A percentile compares a stretch with the other conserved stretches of the same genome.
These are phyloP conservation scores for Anguilla obscura DNA, from an alignment of 2,797 vertebrate species.

Conservation along the genomic window DNA sequence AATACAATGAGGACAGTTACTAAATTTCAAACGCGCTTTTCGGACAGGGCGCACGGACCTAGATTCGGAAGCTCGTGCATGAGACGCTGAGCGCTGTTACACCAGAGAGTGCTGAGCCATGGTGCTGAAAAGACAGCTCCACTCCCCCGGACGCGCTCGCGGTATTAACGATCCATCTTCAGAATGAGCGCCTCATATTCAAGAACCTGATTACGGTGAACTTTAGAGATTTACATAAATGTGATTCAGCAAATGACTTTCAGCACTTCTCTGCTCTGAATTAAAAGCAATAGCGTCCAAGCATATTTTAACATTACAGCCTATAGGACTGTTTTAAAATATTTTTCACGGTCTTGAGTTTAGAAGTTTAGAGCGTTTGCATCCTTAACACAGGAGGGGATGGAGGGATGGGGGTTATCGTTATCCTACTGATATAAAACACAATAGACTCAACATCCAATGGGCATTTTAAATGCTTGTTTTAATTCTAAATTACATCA, in stretches of 20 bases:
- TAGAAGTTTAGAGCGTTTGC: neutral
- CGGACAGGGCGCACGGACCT: neutral
- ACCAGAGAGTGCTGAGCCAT: slow-evolving; percentile 59
- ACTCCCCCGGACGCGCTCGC: neutral
- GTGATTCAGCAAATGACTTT: neutral
- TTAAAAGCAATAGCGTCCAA: neutral
- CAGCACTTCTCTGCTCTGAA: neutral
- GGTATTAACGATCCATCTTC: neutral
- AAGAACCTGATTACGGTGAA: neutral
- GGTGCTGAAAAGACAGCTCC: slow-evolving; percentile 79
- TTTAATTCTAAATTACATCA: neutral
- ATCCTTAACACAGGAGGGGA: too few species aligned
- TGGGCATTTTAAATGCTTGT: neutral
- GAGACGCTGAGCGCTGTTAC: slow-evolving; percentile 56
- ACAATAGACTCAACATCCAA: neutral
- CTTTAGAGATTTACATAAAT: neutral
- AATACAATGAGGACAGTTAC: neutral
- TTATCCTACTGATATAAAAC: too few species aligned
- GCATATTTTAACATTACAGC: neutral
- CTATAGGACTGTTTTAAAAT: neutral
- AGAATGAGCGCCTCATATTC: neutral
- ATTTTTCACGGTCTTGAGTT: neutral
- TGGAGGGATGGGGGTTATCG: too few species aligned
- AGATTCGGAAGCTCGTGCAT: slow-evolving; percentile 36
- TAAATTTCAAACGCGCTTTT: neutral